These are phyloP conservation scores for Campylomormyrus numenius DNA, from an alignment of 2,113 vertebrate genomes.

Conservation along the genomic window DNA sequence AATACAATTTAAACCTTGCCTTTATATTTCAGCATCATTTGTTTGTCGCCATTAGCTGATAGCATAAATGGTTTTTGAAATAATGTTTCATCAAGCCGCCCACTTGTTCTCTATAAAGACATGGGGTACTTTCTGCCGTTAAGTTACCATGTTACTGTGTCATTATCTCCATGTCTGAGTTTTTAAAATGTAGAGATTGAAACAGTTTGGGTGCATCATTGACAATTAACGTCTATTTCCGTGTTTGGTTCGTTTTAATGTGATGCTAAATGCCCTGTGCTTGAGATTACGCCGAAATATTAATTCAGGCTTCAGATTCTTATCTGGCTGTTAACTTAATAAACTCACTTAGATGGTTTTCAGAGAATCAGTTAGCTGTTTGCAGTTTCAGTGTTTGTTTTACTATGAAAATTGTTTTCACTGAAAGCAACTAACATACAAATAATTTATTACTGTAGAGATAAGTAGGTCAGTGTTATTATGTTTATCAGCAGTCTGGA, in stretches of 20 bases:
- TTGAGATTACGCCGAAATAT: background rate
- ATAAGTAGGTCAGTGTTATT: conserved; percentile 17
- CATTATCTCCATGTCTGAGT: background rate
- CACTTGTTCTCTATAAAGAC: no score
- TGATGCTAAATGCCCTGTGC: background rate
- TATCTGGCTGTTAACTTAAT: background rate
- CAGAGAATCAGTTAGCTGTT: background rate
- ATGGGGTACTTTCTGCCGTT: no score
- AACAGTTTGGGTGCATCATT: background rate
- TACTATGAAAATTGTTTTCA: background rate
- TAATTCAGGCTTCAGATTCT: background rate
- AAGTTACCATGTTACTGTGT: background rate
- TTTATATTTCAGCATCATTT: background rate
- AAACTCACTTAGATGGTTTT: background rate
- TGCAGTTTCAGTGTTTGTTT: background rate
- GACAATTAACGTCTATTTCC: background rate
- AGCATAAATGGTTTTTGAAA: background rate
- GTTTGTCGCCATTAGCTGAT: background rate
- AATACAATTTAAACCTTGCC: background rate
- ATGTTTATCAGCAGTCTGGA: background rate
- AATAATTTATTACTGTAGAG: background rate
- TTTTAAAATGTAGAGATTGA: background rate
- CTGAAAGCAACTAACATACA: background rate
- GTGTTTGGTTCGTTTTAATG: background rate
- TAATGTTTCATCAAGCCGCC: no score